These are phyloP conservation scores for Babyrousa celebensis DNA, from an alignment of 2,797 vertebrate species.

Conservation along the genomic window DNA sequence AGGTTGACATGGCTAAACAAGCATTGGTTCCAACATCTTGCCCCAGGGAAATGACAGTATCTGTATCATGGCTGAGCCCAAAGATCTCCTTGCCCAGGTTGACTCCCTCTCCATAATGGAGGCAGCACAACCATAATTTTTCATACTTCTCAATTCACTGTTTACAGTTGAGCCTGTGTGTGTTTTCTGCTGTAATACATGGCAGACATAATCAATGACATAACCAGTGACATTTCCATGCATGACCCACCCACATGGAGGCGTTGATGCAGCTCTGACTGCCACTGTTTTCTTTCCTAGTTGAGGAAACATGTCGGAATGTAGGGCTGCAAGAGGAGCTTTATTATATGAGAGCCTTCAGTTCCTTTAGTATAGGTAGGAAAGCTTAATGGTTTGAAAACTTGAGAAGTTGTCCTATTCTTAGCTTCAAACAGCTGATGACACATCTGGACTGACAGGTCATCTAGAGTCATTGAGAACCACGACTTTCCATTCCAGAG, in stretches of 20 bases:
- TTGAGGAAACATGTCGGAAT: not conserved
- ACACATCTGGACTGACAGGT: not conserved
- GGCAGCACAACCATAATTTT: not conserved
- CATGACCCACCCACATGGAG: not conserved
- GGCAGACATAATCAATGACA: not conserved
- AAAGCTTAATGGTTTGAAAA: slow-evolving; percentile 12
- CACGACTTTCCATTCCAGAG: not conserved
- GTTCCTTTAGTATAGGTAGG: not conserved
- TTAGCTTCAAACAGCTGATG: not conserved
- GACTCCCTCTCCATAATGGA: not conserved
- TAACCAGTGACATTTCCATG: not conserved
- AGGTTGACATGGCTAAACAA: not conserved
- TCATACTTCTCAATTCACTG: not conserved
- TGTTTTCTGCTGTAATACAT: not conserved
- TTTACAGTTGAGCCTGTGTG: not conserved
- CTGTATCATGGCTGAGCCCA: not conserved
- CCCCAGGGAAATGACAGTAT: not conserved
- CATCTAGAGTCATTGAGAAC: not conserved
- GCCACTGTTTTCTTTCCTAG: not conserved
- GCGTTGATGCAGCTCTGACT: not conserved
- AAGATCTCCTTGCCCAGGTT: not conserved
- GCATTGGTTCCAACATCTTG: not conserved
- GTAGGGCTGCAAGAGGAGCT: not conserved
- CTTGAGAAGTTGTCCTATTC: not conserved
- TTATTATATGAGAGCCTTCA: not conserved